Conservation (phyloP, 2,797 vertebrate species). For the Rhodeus uyekii region DNA sequence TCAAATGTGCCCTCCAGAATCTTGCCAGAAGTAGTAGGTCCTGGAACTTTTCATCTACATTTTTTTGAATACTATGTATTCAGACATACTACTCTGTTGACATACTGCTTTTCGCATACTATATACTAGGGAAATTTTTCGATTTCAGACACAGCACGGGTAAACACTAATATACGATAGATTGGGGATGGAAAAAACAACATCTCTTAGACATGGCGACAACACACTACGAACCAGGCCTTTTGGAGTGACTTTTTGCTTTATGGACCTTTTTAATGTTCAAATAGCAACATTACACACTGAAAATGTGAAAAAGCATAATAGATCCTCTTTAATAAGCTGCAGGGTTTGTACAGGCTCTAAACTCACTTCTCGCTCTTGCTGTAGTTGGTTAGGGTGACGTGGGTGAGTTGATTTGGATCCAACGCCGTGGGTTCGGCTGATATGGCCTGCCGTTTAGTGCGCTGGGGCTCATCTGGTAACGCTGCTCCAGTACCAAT, state of each 20-base stretch:
- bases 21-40: too few species aligned
- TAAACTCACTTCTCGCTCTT: conserved; percentile 73
- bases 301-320: background rate
- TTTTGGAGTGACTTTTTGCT: background rate
- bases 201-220: background rate
- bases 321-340: background rate
- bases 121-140: too few species aligned
- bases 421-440: conserved; percentile 74
- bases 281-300: background rate
- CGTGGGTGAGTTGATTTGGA: conserved; percentile 68
- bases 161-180: background rate
- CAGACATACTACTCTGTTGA: background rate
- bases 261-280: background rate
- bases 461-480: conserved; percentile 71
- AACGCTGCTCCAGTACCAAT: background rate
- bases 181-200: background rate
- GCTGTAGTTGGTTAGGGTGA: conserved; percentile 73
- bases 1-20: too few species aligned
- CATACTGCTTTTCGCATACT: background rate
- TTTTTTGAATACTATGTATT: background rate
- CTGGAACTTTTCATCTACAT: too few species aligned
- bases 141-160: background rate
- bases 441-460: conserved; percentile 78
- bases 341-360: background rate
- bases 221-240: background rate